phyloP scores from a whole-genome alignment of 2,797 vertebrate genomes.

The Otolemur crassicaudatus region DNA sequence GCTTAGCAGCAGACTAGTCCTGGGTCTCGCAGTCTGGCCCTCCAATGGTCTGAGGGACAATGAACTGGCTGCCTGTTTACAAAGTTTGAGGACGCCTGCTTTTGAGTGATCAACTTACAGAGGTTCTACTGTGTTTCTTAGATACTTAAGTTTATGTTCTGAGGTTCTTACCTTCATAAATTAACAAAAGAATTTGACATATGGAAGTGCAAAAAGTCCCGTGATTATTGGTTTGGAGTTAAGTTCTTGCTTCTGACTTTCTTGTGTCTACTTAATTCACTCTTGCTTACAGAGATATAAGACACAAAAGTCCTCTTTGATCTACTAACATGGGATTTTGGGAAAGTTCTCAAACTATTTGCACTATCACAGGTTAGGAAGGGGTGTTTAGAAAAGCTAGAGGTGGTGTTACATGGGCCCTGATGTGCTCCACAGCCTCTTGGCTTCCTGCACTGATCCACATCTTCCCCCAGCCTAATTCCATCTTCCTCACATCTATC shows the following conservation, averaged over 20 bases:
- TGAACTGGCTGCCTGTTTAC: too few species aligned
- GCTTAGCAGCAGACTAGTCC: too few species aligned
- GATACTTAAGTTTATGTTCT: neutral
- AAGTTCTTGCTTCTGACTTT: neutral
- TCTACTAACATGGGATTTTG: neutral
- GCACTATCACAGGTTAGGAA: neutral
- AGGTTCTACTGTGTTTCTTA: neutral
- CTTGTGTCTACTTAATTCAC: neutral
- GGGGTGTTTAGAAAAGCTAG: neutral
- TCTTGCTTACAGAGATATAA: neutral
- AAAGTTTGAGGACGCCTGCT: too few species aligned
- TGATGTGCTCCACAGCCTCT: neutral
- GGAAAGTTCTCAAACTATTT: neutral
- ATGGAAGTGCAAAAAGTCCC: fast-evolving
- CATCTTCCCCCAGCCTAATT: neutral
- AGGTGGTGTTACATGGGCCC: neutral
- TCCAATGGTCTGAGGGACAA: too few species aligned
- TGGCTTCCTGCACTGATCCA: neutral
- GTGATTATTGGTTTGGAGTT: neutral
- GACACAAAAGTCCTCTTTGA: neutral
- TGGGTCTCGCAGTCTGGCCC: too few species aligned
- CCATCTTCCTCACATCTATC: neutral
- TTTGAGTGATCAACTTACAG: too few species aligned
- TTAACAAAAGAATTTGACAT: neutral
- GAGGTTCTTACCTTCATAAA: neutral